Conservation (phyloP, 1,140 invertebrate genomes). For the Drosophila bifasciata region DNA sequence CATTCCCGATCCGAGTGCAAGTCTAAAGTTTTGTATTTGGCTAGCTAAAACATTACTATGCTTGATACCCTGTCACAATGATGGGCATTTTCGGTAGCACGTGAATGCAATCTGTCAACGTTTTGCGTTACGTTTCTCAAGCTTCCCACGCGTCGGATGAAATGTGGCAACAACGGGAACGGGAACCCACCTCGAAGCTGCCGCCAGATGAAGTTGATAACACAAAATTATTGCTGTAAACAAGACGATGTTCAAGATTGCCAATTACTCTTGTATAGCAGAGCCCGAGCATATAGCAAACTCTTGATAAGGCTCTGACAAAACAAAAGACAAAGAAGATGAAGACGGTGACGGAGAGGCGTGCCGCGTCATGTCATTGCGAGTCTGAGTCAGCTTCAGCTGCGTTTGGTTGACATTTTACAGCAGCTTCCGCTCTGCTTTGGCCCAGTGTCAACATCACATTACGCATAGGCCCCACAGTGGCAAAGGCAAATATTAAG, state of each 20-base stretch:
- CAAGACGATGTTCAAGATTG: conserved; percentile 45
- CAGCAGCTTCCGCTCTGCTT: conserved; percentile 43
- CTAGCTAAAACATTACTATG: not conserved
- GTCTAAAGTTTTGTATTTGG: conserved; percentile 22
- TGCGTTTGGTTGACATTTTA: conserved; percentile 51
- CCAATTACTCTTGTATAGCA: conserved; percentile 30
- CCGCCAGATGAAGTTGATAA: conserved; percentile 28
- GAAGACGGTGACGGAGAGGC: not conserved
- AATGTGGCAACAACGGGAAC: conserved; percentile 1
- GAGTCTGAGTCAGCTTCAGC: conserved; percentile 44
- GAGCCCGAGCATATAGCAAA: conserved; percentile 26
- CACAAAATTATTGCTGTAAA: conserved; percentile 43
- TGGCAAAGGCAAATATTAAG: conserved; percentile 56
- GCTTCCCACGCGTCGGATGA: not conserved
- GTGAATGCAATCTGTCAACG: conserved; percentile 17
- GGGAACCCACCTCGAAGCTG: not conserved
- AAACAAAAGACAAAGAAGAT: no score
- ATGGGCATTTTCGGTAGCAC: conserved; percentile 15
- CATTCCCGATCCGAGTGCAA: no score
- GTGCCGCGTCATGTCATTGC: conserved; percentile 1
- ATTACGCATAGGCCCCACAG: conserved; percentile 60
- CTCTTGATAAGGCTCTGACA: conserved; percentile 31
- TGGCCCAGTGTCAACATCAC: conserved; percentile 19
- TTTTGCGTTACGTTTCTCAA: not conserved
- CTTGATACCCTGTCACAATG: conserved; percentile 12